Evolutionary conservation across 2,888 invertebrate species (phyloP), one percentile per base, ranked within the genome.

Genomic region (Osedax fenrisi): DNA sequence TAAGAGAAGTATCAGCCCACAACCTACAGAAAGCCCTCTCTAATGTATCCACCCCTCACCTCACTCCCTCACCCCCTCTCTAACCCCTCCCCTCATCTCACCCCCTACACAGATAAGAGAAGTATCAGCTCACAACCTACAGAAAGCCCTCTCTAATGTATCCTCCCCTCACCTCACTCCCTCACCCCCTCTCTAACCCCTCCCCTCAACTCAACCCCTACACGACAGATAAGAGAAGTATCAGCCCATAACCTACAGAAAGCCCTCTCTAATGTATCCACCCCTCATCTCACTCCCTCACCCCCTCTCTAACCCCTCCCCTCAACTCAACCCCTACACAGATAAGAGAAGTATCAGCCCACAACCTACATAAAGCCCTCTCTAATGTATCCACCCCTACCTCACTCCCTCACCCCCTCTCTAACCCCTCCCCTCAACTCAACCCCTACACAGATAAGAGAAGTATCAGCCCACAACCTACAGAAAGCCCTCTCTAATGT

Each of bases 301-400:
- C n/a, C n/a, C n/a, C n/a, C n/a, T n/a, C n/a, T n/a, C n/a, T 83
- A 94, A 94, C 84, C 90, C 90, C 27, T 89, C 92, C 75, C 92
- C 92, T 0, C 86, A 90, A 76, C 88, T n/a, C n/a, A n/a, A n/a
- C n/a, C n/a, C n/a, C n/a, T n/a, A n/a, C n/a, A n/a, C n/a, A n/a
- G n/a, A n/a, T n/a, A n/a, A n/a, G n/a, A n/a, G n/a, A n/a, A n/a
- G n/a, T n/a, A n/a, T n/a, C n/a, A n/a, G n/a, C n/a, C n/a, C n/a
- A n/a, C n/a, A n/a, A n/a, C n/a, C n/a, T n/a, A n/a, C n/a, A n/a
- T n/a, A n/a, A n/a, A n/a, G n/a, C n/a, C 0, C 85, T 90, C 56
- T 81, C 83, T 2, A 83, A 82, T 23, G 83, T 83, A n/a, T 79
- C 81, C 22, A 83, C 83, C 72, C 91, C n/a, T n/a, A n/a, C n/a